Base-by-base conservation (phyloP, 2,797 vertebrate species). In the Mus minutoides region DNA sequence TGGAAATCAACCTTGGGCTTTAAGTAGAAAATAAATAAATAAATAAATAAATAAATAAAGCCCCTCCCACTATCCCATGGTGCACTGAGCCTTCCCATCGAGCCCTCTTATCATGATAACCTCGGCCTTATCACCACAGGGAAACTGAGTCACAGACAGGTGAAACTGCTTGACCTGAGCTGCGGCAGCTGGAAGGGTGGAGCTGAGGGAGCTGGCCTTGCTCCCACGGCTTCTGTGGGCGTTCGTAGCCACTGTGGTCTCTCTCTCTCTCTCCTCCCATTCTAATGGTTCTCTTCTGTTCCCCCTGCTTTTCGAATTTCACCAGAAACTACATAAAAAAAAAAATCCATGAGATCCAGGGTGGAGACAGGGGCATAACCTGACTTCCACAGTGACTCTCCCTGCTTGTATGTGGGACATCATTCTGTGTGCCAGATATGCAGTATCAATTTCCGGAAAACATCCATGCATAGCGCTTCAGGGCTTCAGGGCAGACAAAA, bases 231-330 rank as follows among this genome's bases (percentile, higher is more conserved):
- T 52, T 54, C n/a, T 56, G 85, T 40, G 49, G n/a, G 67, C 13
- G 10, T 22, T 31, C 8, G 10, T n/a, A 46, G 2, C 4, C 31
- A 12, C 54, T 24, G 2, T 10, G 1, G 2, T 6, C 17, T 37
- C 88, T 52, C 17, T 6, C 14, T 49, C 4, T 37, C 88, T 52
- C 17, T 6, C 16, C 24, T 49, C 21, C 13, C 1, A 0, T 43
- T 31, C 75, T 14, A 46, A 34, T 11, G 2, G 10, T 6, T 58
- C 52, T 19, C 29, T 64, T 6, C 88, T 16, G 22, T 26, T n/a
- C 8, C 26, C 52, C 24, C 6, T 4, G n/a, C 17, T 10, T 26
- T 52, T 34, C 6, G 7, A 46, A 37, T 69, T 34, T 49, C 1
- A 52, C 21, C 29, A 52, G 62, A 69, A 69, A 69, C 83, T 86